Percentiles rank a stretch among this genome's conserved stretches.
Evolutionary conservation across 2,113 vertebrate species (phyloP).

Genomic region (Serinus canaria): DNA sequence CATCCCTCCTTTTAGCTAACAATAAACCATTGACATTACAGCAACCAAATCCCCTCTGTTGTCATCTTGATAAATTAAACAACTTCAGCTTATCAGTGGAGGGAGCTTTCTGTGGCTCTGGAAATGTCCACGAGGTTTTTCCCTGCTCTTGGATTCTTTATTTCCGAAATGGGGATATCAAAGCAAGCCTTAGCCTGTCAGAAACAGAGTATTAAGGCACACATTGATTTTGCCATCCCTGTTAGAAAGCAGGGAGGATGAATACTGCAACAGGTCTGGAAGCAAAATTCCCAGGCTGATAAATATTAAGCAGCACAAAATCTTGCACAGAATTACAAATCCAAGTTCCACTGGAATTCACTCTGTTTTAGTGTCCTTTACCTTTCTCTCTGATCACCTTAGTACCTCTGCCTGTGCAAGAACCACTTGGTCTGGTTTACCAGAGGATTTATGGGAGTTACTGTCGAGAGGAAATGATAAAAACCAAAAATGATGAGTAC

Average conservation of each 20-base stretch:
- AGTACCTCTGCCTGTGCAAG: not conserved
- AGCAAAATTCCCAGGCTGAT: not conserved
- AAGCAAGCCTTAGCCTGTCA: not conserved
- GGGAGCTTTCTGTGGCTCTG: not conserved
- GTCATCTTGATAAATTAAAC: not conserved
- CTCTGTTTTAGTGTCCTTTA: not conserved
- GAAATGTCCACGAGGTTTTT: rapidly evolving
- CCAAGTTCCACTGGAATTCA: not conserved
- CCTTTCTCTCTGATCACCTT: not conserved
- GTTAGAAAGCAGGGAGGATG: not conserved
- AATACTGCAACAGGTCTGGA: not conserved
- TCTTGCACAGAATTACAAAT: not conserved
- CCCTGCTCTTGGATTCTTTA: not conserved
- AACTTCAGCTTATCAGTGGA: not conserved
- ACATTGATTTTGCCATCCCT: not conserved
- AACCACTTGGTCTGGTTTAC: not conserved
- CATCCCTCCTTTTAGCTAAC: not conserved
- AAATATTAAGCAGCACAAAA: not conserved
- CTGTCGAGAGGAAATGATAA: not conserved
- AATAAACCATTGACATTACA: not conserved
- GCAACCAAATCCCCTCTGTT: not conserved
- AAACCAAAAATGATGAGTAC: not conserved
- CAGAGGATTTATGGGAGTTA: not conserved
- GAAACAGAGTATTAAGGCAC: not conserved
- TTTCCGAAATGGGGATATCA: not conserved